Evolutionary conservation across 2,113 vertebrate genomes (phyloP).

Genomic region (Eulacestoma nigropectus): DNA sequence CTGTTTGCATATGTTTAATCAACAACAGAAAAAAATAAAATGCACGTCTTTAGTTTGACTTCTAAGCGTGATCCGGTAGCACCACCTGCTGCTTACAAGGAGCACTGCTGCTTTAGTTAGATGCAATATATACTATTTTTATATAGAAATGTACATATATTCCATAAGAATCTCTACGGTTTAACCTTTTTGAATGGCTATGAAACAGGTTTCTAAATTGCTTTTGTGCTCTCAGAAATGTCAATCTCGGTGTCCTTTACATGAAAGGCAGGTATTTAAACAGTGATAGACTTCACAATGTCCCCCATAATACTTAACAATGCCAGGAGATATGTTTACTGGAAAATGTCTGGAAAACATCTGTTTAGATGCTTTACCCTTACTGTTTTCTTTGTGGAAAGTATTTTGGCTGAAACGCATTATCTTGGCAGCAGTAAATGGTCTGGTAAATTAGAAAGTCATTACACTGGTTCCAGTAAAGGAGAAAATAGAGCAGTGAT

Average conservation of each 20-base stretch:
- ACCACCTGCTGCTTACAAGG: not conserved
- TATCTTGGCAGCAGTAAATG: not conserved
- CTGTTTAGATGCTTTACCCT: not conserved
- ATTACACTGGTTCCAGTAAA: not conserved
- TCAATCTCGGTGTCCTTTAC: not conserved
- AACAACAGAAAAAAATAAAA: not conserved
- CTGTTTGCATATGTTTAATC: not conserved
- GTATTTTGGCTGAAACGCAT: not conserved
- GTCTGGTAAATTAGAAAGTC: not conserved
- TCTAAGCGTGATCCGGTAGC: not conserved
- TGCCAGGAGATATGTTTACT: not conserved
- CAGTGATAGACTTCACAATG: not conserved
- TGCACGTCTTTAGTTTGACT: fast-evolving
- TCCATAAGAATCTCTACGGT: not conserved
- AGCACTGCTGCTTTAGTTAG: not conserved
- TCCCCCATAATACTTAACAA: not conserved
- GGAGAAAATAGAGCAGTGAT: not conserved
- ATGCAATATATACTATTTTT: fast-evolving
- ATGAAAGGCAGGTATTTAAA: not conserved
- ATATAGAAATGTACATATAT: not conserved
- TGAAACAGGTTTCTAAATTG: not conserved
- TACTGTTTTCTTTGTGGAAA: not conserved
- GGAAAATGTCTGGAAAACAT: not conserved
- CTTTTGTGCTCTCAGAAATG: not conserved
- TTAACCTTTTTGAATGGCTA: not conserved